phyloP scores from a whole-genome alignment of 1,140 invertebrate species.

The Neelides sp. region DNA sequence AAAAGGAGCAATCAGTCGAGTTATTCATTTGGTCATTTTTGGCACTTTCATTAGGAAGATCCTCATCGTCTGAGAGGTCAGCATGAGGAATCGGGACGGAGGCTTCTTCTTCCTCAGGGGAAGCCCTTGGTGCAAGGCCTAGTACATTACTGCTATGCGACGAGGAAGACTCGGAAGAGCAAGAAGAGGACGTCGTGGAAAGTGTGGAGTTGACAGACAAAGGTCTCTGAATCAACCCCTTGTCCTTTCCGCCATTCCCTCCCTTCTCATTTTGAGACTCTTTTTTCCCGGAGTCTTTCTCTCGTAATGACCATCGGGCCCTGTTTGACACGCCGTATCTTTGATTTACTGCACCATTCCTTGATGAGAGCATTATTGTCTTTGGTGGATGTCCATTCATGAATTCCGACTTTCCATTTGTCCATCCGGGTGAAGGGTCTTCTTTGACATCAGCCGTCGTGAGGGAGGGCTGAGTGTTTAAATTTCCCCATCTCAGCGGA shows the following conservation, averaged over 20 bases:
- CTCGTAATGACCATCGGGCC: slow-evolving; percentile 2
- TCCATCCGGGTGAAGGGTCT: slow-evolving; percentile 31
- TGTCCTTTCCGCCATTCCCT: neutral
- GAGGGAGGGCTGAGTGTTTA: neutral
- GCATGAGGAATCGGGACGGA: slow-evolving; percentile 18
- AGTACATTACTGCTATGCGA: slow-evolving; percentile 8
- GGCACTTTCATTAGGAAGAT: too few species aligned
- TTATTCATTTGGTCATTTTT: too few species aligned
- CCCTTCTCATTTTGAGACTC: slow-evolving; percentile 3
- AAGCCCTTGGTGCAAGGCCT: slow-evolving; percentile 22
- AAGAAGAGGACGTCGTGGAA: slow-evolving; percentile 58
- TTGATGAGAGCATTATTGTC: slow-evolving; percentile 15
- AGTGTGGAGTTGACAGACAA: slow-evolving; percentile 67
- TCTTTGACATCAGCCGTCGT: slow-evolving; percentile 30
- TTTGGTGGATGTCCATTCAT: slow-evolving; percentile 2
- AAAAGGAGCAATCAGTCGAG: too few species aligned
- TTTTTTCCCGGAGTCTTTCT: neutral
- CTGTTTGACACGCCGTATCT: slow-evolving; percentile 10
- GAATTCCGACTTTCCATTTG: slow-evolving; percentile 4
- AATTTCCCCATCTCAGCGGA: too few species aligned
- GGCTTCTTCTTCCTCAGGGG: slow-evolving; percentile 26
- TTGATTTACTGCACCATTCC: slow-evolving; percentile 13
- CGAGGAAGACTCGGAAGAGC: slow-evolving; percentile 34
- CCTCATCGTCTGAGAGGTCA: slow-evolving; percentile 22
- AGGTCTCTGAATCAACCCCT: slow-evolving; percentile 40